phyloP scores from a whole-genome alignment of 2,888 invertebrate genomes.

The Subacronicta megacephala region DNA sequence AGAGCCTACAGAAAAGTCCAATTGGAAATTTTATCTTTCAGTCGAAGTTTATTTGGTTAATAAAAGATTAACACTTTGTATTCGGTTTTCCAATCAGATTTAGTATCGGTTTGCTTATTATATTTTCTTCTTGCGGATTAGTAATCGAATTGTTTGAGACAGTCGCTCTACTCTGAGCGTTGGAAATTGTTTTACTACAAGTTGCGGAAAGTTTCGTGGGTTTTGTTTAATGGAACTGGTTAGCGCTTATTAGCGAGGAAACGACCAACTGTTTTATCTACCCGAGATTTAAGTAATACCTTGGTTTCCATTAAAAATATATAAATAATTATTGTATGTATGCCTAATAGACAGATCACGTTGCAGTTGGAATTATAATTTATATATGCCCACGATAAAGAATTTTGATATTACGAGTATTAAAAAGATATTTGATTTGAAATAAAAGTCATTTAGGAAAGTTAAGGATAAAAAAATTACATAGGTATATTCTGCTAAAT shows the following conservation, averaged over 20 bases:
- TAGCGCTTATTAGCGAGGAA: neutral
- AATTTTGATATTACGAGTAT: too few relatives aligned
- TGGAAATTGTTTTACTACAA: neutral
- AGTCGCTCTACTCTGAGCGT: neutral
- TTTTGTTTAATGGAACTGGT: neutral
- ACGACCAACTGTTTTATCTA: neutral
- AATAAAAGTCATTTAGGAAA: too few relatives aligned
- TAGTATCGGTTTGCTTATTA: slow-evolving; percentile 19
- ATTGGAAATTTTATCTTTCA: slow-evolving; percentile 41
- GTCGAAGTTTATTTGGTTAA: slow-evolving; percentile 42
- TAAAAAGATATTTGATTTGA: too few relatives aligned
- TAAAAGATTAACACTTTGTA: slow-evolving; percentile 48
- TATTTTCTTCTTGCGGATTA: slow-evolving; percentile 5
- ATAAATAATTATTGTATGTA: too few relatives aligned
- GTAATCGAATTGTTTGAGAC: neutral
- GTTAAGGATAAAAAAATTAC: too few relatives aligned
- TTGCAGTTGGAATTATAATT: too few relatives aligned
- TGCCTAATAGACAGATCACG: too few relatives aligned
- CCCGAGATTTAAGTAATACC: too few relatives aligned
- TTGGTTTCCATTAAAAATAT: too few relatives aligned
- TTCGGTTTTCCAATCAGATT: slow-evolving; percentile 38
- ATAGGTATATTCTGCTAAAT: too few relatives aligned
- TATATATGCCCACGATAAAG: too few relatives aligned
- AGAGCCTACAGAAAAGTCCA: slow-evolving; percentile 57
- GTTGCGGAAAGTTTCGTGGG: neutral